Percentiles rank a stretch among this genome's conserved stretches.
Conservation (phyloP, 2,113 vertebrate species). For the Anolis carolinensis region DNA sequence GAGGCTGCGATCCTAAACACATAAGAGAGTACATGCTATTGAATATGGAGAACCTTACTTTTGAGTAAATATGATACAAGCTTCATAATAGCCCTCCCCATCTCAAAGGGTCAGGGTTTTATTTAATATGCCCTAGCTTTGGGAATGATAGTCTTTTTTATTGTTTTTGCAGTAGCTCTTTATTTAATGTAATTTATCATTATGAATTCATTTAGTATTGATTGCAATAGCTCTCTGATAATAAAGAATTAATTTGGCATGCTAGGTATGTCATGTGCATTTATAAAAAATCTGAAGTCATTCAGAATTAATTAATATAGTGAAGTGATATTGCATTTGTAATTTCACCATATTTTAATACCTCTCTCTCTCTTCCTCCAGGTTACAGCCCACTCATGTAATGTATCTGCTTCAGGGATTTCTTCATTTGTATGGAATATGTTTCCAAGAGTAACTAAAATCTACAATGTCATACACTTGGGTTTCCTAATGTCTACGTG, state of each 20-base stretch:
- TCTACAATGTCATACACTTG: not conserved
- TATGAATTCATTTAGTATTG: constrained; percentile 81
- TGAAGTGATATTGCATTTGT: constrained; percentile 60
- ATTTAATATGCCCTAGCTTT: constrained; percentile 63
- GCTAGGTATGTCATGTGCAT: constrained; percentile 65
- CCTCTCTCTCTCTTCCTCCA: constrained; percentile 25
- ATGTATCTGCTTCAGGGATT: constrained; percentile 33
- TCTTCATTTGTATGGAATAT: constrained; percentile 37
- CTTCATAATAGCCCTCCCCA: constrained; percentile 36
- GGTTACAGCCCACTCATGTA: constrained; percentile 16
- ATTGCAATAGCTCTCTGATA: constrained; percentile 73
- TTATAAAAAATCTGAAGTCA: constrained; percentile 69
- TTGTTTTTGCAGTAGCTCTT: constrained; percentile 74
- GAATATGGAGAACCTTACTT: not conserved
- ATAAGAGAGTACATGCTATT: not conserved
- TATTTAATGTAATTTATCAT: constrained; percentile 80
- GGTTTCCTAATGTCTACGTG: constrained; percentile 21
- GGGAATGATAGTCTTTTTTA: constrained; percentile 65
- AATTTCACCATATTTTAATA: constrained; percentile 55
- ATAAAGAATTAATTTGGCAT: constrained; percentile 82
- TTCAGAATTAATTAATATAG: constrained; percentile 77
- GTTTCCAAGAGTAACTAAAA: constrained; percentile 42
- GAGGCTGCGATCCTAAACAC: not conserved
- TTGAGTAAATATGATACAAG: not conserved
- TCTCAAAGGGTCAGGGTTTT: constrained; percentile 64